These are phyloP conservation scores for Protonemura montana DNA, from an alignment of 2,888 invertebrate genomes.

Conservation along the genomic window DNA sequence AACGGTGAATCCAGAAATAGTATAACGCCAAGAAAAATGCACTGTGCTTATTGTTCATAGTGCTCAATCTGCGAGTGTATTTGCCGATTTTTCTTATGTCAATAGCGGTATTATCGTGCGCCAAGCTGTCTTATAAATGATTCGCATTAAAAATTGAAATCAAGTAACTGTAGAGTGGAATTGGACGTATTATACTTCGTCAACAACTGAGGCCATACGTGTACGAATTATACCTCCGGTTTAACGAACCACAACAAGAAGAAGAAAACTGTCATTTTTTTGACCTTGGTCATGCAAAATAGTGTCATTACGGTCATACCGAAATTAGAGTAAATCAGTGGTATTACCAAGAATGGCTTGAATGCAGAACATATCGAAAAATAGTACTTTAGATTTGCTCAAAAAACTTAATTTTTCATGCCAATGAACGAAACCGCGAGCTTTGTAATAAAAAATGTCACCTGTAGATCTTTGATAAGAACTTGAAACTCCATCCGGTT, in stretches of 20 bases:
- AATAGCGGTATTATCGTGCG: neutral
- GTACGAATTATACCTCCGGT: neutral
- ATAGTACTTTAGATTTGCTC: too few relatives aligned
- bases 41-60: neutral
- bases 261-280: neutral
- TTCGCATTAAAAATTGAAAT: neutral
- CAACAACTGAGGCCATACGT: neutral
- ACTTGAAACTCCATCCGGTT: slow-evolving; percentile 71
- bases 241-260: neutral
- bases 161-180: neutral
- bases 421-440: too few relatives aligned
- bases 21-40: slow-evolving; percentile 25
- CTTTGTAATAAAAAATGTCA: too few relatives aligned
- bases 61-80: neutral
- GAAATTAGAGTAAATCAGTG: neutral
- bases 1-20: slow-evolving; percentile 22
- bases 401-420: too few relatives aligned
- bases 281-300: neutral
- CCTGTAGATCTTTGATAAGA: slow-evolving; percentile 76
- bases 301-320: neutral
- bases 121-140: neutral
- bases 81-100: neutral
- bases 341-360: neutral
- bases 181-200: neutral
- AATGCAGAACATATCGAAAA: too few relatives aligned